Evolutionary conservation across 2,113 vertebrate species (phyloP).

Genomic region (Cyanoderma ruficeps): DNA sequence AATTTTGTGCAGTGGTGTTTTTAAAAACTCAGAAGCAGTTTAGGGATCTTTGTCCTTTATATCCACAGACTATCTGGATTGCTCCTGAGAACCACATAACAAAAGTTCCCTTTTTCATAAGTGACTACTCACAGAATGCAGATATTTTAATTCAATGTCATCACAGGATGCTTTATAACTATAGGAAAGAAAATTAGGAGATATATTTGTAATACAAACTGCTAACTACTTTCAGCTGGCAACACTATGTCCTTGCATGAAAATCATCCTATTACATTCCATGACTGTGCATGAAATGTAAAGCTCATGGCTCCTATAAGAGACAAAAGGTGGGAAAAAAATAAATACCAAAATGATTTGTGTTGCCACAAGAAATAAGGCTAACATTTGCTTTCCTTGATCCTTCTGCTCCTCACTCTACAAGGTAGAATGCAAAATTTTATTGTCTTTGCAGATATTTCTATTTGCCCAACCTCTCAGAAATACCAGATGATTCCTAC

Average conservation of each 20-base stretch:
- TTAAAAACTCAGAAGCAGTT: neutral
- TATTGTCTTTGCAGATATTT: constrained; percentile 41
- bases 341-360: neutral
- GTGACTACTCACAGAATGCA: constrained; percentile 48
- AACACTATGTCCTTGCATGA: constrained; percentile 71
- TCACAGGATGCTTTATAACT: constrained; percentile 70
- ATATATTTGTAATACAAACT: constrained; percentile 76
- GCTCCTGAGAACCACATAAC: neutral
- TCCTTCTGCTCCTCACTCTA: neutral
- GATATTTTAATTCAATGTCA: constrained; percentile 71
- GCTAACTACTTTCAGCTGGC: constrained; percentile 77
- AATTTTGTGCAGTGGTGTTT: neutral
- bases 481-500: constrained; percentile 32
- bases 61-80: neutral
- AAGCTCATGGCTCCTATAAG: constrained; percentile 59
- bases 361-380: neutral
- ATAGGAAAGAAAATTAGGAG: constrained; percentile 70
- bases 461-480: constrained; percentile 32
- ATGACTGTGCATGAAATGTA: constrained; percentile 60
- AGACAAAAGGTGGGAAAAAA: neutral
- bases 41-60: neutral
- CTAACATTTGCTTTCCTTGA: constrained; percentile 22
- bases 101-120: constrained; percentile 37
- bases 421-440: neutral
- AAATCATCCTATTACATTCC: constrained; percentile 73